Conservation (phyloP, 2,113 vertebrate genomes). For the Dromas ardeola region DNA sequence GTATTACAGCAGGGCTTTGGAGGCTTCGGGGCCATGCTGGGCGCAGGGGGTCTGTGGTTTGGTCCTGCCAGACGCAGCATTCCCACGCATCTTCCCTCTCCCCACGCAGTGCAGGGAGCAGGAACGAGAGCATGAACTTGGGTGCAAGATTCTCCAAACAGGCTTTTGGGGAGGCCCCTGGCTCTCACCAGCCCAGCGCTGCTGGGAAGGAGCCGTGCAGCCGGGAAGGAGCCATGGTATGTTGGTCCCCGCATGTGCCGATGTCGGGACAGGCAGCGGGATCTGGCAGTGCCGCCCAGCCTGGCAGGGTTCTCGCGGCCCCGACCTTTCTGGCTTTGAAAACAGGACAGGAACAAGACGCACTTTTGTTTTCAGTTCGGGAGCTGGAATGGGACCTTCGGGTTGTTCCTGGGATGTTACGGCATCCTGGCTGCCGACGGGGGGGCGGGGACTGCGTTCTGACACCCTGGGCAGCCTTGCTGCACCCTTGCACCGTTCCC, state of each 20-base stretch:
- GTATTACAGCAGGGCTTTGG: not conserved
- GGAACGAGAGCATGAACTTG: not conserved
- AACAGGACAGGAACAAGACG: not conserved
- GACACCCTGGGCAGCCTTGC: not conserved
- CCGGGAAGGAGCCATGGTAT: not conserved
- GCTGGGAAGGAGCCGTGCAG: accelerated
- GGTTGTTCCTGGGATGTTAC: conserved; percentile 16
- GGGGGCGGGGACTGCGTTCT: accelerated
- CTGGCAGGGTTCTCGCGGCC: not conserved
- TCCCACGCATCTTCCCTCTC: not conserved
- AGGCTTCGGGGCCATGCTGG: not conserved
- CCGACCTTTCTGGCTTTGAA: conserved; percentile 24
- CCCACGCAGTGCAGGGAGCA: not conserved
- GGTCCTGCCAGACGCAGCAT: accelerated
- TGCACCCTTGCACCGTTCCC: not conserved
- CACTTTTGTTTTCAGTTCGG: conserved; percentile 28
- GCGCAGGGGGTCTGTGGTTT: accelerated
- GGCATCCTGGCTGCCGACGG: accelerated
- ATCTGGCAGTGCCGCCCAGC: not conserved
- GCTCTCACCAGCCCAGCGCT: accelerated
- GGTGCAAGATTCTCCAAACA: not conserved
- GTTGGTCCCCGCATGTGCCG: accelerated
- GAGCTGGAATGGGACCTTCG: conserved; percentile 24
- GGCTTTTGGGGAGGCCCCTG: not conserved
- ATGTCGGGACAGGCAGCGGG: accelerated